These are phyloP conservation scores for Vespertilio murinus DNA, from an alignment of 2,797 vertebrate species.

Conservation along the genomic window DNA sequence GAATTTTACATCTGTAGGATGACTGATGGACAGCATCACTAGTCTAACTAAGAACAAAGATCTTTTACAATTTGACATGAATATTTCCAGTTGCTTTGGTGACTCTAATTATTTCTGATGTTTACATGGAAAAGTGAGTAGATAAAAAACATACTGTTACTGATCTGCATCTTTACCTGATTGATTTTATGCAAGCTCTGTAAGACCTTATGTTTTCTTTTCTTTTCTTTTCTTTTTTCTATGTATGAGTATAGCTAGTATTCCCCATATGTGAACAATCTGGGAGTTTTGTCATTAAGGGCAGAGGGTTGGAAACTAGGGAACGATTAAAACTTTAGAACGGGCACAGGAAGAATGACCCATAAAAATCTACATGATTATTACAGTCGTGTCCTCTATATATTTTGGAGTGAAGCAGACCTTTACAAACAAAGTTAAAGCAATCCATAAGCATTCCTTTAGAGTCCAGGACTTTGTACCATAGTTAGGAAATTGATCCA, in stretches of 20 bases:
- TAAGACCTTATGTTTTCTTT: not conserved
- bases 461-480: not conserved
- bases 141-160: not conserved
- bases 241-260: not conserved
- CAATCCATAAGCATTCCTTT: not conserved
- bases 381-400: slow-evolving; percentile 9
- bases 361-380: not conserved
- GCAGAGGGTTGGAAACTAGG: not conserved
- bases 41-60: not conserved
- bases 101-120: not conserved
- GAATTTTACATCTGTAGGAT: not conserved
- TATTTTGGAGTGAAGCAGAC: not conserved
- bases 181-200: not conserved
- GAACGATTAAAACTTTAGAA: not conserved
- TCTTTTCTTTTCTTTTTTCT: not conserved
- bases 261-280: not conserved
- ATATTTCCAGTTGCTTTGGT: not conserved
- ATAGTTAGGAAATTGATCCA: slow-evolving; percentile 11
- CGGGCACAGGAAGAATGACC: not conserved
- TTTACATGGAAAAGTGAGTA: not conserved
- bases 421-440: slow-evolving; percentile 50
- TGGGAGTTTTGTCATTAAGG: not conserved
- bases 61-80: not conserved
- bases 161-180: not conserved
- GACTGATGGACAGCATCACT: not conserved